A percentile compares a stretch with the other conserved stretches of the same genome.
Conservation (phyloP, 1,140 invertebrate species). For the Apis laboriosa region DNA sequence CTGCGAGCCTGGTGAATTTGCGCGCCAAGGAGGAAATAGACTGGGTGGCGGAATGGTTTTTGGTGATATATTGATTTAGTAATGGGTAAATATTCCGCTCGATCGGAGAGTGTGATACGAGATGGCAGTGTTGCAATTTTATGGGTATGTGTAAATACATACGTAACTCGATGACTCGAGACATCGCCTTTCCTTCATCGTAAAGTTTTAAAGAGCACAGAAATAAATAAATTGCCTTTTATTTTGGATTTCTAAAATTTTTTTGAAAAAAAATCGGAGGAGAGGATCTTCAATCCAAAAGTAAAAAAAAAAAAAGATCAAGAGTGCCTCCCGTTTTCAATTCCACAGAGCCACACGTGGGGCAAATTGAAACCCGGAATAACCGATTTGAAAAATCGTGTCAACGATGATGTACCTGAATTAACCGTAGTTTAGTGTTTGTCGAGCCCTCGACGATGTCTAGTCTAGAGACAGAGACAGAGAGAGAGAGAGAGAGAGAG, state of each 20-base stretch:
- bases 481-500: too few species aligned
- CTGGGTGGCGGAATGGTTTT: not conserved
- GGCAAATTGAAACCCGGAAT: not conserved
- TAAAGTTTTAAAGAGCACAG: too few species aligned
- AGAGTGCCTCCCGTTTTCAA: conserved; percentile 1
- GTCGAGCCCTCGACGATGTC: conserved; percentile 28
- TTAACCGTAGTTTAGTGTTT: conserved; percentile 49
- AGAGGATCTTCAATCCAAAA: too few species aligned
- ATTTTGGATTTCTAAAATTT: not conserved
- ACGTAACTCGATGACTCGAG: too few species aligned
- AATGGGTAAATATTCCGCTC: not conserved
- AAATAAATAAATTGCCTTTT: too few species aligned
- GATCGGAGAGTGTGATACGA: too few species aligned
- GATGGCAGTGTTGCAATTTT: too few species aligned
- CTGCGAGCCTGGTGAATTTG: not conserved
- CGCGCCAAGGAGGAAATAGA: not conserved
- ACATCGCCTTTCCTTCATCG: too few species aligned
- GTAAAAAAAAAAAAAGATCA: not conserved
- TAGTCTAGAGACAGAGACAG: not conserved
- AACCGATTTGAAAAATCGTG: conserved; percentile 32
- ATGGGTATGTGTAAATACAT: too few species aligned
- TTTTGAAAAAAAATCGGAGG: too few species aligned
- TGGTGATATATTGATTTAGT: not conserved
- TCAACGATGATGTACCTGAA: conserved; percentile 32
- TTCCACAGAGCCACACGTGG: too few species aligned